Percentiles rank a stretch among this genome's conserved stretches.
Conservation (phyloP, 2,113 vertebrate species). For the Vulpes ferrilata region DNA sequence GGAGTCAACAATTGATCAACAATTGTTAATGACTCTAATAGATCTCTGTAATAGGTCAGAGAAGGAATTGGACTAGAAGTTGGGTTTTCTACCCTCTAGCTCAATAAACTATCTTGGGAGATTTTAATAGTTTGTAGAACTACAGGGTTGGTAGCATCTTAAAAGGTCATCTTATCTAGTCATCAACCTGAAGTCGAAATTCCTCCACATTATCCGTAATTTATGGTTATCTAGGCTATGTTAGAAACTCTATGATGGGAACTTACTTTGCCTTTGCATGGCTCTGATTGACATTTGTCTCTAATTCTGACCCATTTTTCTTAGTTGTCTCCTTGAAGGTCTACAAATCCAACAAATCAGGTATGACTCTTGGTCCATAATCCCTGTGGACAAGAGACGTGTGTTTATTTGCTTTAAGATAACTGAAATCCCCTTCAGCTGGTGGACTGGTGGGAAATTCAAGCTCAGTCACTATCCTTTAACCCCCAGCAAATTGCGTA, state of each 20-base stretch:
- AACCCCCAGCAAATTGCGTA: not conserved
- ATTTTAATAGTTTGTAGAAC: slow-evolving; percentile 6
- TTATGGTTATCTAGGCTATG: not conserved
- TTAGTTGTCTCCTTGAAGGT: not conserved
- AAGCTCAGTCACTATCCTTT: not conserved
- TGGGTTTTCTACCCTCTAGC: not conserved
- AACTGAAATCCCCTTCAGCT: not conserved
- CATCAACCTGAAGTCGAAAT: not conserved
- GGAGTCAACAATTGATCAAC: not conserved
- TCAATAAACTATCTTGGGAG: not conserved
- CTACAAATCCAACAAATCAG: not conserved
- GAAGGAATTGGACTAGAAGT: not conserved
- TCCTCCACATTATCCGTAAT: not conserved
- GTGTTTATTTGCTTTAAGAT: slow-evolving; percentile 37
- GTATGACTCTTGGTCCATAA: not conserved
- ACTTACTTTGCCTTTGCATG: not conserved
- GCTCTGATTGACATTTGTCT: not conserved
- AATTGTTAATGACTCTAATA: not conserved
- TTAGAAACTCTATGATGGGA: not conserved
- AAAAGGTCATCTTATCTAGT: not conserved
- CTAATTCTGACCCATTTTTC: slow-evolving; percentile 14
- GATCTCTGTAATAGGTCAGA: not conserved
- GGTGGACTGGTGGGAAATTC: not conserved
- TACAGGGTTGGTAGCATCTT: not conserved
- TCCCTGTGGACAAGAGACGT: not conserved